These are phyloP conservation scores for Rhegmatorhina hoffmannsi DNA, from an alignment of 2,113 vertebrate genomes.

Conservation along the genomic window DNA sequence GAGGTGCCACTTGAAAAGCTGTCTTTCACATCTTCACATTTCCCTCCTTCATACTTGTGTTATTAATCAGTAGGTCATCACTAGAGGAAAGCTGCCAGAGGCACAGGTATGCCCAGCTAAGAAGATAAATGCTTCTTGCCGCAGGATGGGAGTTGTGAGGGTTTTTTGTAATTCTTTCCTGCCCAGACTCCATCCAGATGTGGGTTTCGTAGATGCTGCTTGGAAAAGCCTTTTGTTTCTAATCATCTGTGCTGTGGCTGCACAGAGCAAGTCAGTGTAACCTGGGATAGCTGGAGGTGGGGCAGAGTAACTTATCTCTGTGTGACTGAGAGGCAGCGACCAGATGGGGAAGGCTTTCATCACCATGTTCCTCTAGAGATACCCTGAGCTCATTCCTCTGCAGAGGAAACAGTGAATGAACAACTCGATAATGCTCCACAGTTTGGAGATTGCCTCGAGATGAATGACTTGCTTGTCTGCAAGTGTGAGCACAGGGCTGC, in stretches of 20 bases:
- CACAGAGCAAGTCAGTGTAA: neutral
- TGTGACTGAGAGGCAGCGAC: neutral
- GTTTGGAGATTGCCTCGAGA: neutral
- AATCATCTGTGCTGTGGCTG: neutral
- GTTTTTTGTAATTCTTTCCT: neutral
- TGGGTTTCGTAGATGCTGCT: neutral
- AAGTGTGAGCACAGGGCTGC: neutral
- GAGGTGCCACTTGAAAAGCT: neutral
- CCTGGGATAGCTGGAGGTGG: neutral
- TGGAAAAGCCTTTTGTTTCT: neutral
- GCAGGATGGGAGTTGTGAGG: neutral
- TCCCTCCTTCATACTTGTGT: neutral
- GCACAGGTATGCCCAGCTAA: neutral
- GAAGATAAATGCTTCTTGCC: neutral
- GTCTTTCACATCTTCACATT: neutral
- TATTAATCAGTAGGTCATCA: neutral
- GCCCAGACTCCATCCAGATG: neutral
- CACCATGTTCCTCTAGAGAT: neutral
- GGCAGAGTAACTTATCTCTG: neutral
- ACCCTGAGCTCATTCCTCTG: conserved; percentile 8
- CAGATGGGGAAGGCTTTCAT: neutral
- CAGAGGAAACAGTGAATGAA: conserved; percentile 7
- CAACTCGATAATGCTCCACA: neutral
- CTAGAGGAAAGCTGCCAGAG: neutral
- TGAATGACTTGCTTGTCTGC: conserved; percentile 11